phyloP scores from a whole-genome alignment of 2,113 vertebrate species.

The Taxidea taxus region DNA sequence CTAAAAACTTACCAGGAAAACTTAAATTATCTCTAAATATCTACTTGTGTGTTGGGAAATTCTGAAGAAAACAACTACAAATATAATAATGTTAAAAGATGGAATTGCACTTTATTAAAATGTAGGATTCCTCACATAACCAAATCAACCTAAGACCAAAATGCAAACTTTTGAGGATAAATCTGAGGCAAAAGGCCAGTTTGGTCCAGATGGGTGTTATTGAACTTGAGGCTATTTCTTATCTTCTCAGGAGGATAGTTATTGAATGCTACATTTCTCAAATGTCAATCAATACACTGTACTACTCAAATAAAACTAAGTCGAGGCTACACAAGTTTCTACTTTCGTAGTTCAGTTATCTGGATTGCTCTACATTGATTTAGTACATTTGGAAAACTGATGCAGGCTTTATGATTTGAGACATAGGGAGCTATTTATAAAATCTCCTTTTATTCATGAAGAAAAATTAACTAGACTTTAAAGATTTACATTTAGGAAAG shows the following conservation, averaged over 20 bases:
- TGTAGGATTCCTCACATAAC: neutral
- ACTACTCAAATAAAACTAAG: slow-evolving; percentile 34
- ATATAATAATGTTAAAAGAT: neutral
- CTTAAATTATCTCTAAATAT: neutral
- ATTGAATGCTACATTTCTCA: slow-evolving; percentile 49
- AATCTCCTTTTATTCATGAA: neutral
- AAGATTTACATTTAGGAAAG: neutral
- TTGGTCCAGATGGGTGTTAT: neutral
- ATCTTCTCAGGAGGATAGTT: neutral
- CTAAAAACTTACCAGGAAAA: neutral
- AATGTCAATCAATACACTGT: slow-evolving; percentile 35
- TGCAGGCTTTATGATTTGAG: slow-evolving; percentile 5
- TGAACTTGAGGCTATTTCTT: slow-evolving; percentile 10
- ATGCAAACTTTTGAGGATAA: neutral
- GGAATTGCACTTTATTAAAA: neutral
- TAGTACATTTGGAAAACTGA: slow-evolving; percentile 3
- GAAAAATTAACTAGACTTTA: neutral
- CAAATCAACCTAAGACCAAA: neutral
- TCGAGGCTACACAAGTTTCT: neutral
- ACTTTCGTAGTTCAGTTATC: slow-evolving; percentile 21
- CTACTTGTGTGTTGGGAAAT: neutral
- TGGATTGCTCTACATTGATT: slow-evolving; percentile 39
- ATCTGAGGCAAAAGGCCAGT: neutral
- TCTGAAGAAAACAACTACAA: neutral
- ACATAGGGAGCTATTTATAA: neutral